A percentile compares a stretch with the other conserved stretches of the same genome.
Conservation (phyloP, 2,113 vertebrate species). For the Anguilla japonica region DNA sequence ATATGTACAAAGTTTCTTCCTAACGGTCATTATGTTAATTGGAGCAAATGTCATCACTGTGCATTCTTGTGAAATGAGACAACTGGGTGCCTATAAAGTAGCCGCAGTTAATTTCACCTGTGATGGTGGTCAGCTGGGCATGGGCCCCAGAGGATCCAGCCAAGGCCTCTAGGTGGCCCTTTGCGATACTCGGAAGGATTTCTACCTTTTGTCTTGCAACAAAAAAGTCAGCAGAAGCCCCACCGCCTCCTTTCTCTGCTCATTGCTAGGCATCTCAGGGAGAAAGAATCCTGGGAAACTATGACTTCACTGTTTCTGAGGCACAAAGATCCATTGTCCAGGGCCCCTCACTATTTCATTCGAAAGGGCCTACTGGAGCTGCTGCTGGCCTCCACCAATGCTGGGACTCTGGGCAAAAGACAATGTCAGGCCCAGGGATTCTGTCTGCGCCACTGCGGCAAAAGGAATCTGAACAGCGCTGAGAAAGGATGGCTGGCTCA, state of each 20-base stretch:
- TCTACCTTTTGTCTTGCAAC: slow-evolving; percentile 51
- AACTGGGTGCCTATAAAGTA: not conserved
- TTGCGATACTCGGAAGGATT: slow-evolving; percentile 38
- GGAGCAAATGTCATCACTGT: too few species aligned
- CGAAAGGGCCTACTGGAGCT: slow-evolving; percentile 58
- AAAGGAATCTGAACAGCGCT: slow-evolving; percentile 21
- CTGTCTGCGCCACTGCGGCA: slow-evolving; percentile 9
- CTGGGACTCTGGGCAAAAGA: slow-evolving; percentile 2
- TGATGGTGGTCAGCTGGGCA: not conserved
- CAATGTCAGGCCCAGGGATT: slow-evolving; percentile 30
- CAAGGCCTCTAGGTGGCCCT: slow-evolving; percentile 22
- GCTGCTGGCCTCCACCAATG: slow-evolving; percentile 28
- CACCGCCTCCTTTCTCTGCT: slow-evolving; percentile 41
- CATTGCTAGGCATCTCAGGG: slow-evolving; percentile 63
- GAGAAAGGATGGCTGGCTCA: slow-evolving; percentile 8
- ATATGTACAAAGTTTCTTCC: not conserved
- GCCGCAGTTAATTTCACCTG: slow-evolving; percentile 1
- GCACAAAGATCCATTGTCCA: slow-evolving; percentile 81
- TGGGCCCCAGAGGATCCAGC: not conserved
- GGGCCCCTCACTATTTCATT: slow-evolving; percentile 58
- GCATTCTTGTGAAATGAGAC: not conserved
- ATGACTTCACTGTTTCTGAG: slow-evolving; percentile 70
- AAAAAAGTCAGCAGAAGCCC: slow-evolving; percentile 40
- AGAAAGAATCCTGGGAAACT: slow-evolving; percentile 73
- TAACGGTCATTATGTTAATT: not conserved